phyloP scores from a whole-genome alignment of 2,888 invertebrate species.

The Limnephilus rhombicus region DNA sequence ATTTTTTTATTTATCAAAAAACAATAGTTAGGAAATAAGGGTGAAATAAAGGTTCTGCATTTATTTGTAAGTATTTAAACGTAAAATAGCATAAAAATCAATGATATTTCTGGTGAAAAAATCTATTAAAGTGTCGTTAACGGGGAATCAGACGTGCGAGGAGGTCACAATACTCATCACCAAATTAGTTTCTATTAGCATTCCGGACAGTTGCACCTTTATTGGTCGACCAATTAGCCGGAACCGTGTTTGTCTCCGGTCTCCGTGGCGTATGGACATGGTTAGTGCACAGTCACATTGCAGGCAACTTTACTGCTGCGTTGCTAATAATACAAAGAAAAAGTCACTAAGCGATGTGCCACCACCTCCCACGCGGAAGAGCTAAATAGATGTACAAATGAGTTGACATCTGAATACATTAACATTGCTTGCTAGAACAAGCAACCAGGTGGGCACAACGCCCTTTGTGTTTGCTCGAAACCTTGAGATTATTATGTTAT shows the following conservation, averaged over 20 bases:
- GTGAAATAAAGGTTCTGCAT: too few species aligned
- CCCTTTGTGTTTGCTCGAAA: neutral
- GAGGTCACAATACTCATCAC: constrained; percentile 30
- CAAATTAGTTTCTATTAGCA: constrained; percentile 32
- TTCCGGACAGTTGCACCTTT: constrained; percentile 25
- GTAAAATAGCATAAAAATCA: neutral
- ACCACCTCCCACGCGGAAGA: constrained; percentile 19
- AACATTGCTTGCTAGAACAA: neutral
- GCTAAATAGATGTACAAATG: constrained; percentile 29
- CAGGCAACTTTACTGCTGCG: constrained; percentile 11
- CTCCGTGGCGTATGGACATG: neutral
- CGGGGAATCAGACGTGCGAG: neutral
- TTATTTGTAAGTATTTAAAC: too few species aligned
- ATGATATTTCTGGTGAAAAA: neutral
- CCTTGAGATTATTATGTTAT: neutral
- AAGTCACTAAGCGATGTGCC: neutral
- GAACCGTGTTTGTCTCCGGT: constrained; percentile 27
- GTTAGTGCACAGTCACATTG: neutral
- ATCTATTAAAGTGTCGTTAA: neutral
- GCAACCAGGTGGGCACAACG: neutral
- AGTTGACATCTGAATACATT: constrained; percentile 38
- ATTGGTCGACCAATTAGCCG: constrained; percentile 42
- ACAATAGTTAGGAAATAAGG: too few species aligned
- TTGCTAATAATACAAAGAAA: constrained; percentile 35
- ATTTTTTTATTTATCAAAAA: too few species aligned